Base-by-base conservation (phyloP, 2,113 vertebrate species). In the Erythrolamprus reginae region DNA sequence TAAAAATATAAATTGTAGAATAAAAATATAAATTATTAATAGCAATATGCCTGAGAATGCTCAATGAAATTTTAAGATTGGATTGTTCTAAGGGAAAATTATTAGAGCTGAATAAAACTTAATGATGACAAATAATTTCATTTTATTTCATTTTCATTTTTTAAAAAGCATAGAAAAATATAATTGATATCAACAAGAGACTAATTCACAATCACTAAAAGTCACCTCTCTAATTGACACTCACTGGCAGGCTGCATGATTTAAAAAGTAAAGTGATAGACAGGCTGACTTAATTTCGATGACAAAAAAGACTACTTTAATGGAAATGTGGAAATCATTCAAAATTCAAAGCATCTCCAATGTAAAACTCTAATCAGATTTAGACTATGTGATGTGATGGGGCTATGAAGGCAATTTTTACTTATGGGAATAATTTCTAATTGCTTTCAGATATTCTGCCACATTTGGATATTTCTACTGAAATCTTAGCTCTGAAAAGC, bases 251-350 rank as follows among this genome's bases (percentile, higher is more conserved):
- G 93, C 92, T 94, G 93, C 56, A 0, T 95, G 94, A 94, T 95
- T 86, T 56, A 94, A 95, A 95, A 95, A 52, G 48, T 94, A 92
- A 96, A 96, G 87, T 95, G 92, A 96, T 94, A 96, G 94, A 93
- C 94, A 95, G 92, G 91, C 93, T 95, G 94, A 95, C 91, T 95
- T 95, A 93, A 95, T 94, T 95, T 92, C 95, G 94, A 82, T 96
- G 95, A 95, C 93, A 95, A 96, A 95, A 95, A 95, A 82, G n/a
- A 58, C 93, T 94, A 95, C 95, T 94, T 95, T 96, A 96, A 96
- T 95, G 95, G 96, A 96, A 95, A 95, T 94, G 94, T 92, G 94
- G 94, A 96, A 96, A 93, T 95, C 51, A 96, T 95, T 95, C 94
- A 96, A 95, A 93, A 94, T 92, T 93, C 95, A 95, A 91, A 95